Evolutionary conservation across 2,113 vertebrate species (phyloP).

Genomic region (Cyprinodon variegatus): DNA sequence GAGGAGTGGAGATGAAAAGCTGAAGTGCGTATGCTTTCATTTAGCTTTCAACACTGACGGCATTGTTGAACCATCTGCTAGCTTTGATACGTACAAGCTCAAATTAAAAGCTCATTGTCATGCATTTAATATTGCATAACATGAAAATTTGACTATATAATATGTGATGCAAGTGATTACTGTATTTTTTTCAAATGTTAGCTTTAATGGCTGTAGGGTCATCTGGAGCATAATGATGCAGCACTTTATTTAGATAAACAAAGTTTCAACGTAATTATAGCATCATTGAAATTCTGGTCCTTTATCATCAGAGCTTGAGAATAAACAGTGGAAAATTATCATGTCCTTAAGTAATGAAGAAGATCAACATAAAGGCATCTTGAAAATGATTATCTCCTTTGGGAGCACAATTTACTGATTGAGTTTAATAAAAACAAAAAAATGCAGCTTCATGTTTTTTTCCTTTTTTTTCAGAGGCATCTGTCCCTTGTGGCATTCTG

Average conservation of each 20-base stretch:
- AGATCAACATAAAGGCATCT: slow-evolving; percentile 33
- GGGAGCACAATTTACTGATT: slow-evolving; percentile 32
- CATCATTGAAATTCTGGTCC: slow-evolving; percentile 44
- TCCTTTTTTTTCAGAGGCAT: slow-evolving; percentile 33
- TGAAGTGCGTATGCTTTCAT: neutral
- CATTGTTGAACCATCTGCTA: neutral
- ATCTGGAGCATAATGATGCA: slow-evolving; percentile 19
- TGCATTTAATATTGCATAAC: neutral
- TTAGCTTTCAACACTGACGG: slow-evolving; percentile 7
- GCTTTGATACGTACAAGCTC: neutral
- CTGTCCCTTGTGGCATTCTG: slow-evolving; percentile 36
- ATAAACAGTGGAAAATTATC: slow-evolving; percentile 38
- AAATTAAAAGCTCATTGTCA: slow-evolving; percentile 11
- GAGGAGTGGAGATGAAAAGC: neutral
- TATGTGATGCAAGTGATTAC: slow-evolving; percentile 5
- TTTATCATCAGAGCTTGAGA: slow-evolving; percentile 26
- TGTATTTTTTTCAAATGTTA: slow-evolving; percentile 7
- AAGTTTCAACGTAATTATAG: slow-evolving; percentile 11
- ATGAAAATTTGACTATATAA: neutral
- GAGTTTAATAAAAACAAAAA: neutral
- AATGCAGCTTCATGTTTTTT: slow-evolving; percentile 15
- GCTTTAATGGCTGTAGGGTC: slow-evolving; percentile 18
- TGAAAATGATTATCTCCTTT: slow-evolving; percentile 29
- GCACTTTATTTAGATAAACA: slow-evolving; percentile 28
- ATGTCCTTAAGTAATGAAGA: slow-evolving; percentile 52